phyloP scores from a whole-genome alignment of 2,888 invertebrate species.

The Stenurella melanura region DNA sequence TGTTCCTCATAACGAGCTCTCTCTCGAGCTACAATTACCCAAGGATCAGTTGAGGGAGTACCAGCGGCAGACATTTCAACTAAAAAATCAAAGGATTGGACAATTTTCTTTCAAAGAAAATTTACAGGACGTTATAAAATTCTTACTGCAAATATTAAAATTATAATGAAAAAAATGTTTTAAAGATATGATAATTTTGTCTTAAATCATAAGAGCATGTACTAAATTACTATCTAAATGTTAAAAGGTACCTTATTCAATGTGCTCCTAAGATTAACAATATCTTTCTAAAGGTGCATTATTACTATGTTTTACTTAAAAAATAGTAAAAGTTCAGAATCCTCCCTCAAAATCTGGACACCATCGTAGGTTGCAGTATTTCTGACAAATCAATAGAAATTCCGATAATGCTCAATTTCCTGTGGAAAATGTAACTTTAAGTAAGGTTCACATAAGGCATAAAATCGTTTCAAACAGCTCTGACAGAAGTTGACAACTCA shows the following conservation, averaged over 20 bases:
- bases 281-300: slow-evolving; percentile 31
- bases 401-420: slow-evolving; percentile 20
- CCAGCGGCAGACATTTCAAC: slow-evolving; percentile 70
- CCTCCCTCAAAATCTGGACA: slow-evolving; percentile 51
- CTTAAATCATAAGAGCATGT: too few species aligned
- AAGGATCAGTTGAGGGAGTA: slow-evolving; percentile 81
- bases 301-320: slow-evolving; percentile 14
- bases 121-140: not conserved
- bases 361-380: slow-evolving; percentile 49
- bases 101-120: not conserved
- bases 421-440: slow-evolving; percentile 34
- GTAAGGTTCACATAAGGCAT: slow-evolving; percentile 43
- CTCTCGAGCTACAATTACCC: slow-evolving; percentile 92
- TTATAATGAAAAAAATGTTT: not conserved
- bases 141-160: not conserved
- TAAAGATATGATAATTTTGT: not conserved
- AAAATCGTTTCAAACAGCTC: slow-evolving; percentile 44
- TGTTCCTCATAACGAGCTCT: slow-evolving; percentile 92
- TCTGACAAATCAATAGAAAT: slow-evolving; percentile 52
- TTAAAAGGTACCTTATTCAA: slow-evolving; percentile 22
- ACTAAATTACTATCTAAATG: not conserved
- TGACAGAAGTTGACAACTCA: slow-evolving; percentile 22
- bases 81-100: slow-evolving; percentile 26
- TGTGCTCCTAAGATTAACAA: slow-evolving; percentile 13
- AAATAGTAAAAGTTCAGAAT: slow-evolving; percentile 36